phyloP scores from a whole-genome alignment of 2,113 vertebrate species.

The Mustela nigripes region DNA sequence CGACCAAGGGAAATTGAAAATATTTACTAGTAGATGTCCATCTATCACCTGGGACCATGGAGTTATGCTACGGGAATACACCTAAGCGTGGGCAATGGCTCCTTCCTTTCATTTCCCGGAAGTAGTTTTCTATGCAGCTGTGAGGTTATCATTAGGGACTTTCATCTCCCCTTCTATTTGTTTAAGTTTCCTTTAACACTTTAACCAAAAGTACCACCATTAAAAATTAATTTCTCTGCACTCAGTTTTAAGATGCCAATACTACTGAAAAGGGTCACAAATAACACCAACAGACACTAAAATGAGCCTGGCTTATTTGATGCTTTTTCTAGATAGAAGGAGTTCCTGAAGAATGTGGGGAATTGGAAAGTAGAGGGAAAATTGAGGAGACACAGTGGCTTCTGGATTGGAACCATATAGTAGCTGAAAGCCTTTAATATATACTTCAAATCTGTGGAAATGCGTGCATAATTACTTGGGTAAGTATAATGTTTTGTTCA shows the following conservation, averaged over 20 bases:
- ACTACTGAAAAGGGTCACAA: neutral
- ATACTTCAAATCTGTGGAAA: neutral
- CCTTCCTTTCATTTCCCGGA: neutral
- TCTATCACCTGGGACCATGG: neutral
- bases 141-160: neutral
- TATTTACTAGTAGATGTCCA: neutral
- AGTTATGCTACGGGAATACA: neutral
- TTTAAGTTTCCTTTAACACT: neutral
- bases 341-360: neutral
- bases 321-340: neutral
- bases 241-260: conserved; percentile 1
- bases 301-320: neutral
- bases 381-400: neutral
- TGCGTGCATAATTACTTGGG: neutral
- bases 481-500: neutral
- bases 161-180: neutral
- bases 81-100: neutral
- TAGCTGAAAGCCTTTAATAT: neutral
- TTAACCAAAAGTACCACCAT: neutral
- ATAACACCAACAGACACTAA: neutral
- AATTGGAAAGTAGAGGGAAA: neutral
- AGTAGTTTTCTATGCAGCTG: neutral
- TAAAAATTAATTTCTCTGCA: conserved; percentile 1
- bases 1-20: neutral
- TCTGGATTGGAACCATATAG: neutral